phyloP scores from a whole-genome alignment of 1,140 invertebrate species.

The Charaxes varanes region DNA sequence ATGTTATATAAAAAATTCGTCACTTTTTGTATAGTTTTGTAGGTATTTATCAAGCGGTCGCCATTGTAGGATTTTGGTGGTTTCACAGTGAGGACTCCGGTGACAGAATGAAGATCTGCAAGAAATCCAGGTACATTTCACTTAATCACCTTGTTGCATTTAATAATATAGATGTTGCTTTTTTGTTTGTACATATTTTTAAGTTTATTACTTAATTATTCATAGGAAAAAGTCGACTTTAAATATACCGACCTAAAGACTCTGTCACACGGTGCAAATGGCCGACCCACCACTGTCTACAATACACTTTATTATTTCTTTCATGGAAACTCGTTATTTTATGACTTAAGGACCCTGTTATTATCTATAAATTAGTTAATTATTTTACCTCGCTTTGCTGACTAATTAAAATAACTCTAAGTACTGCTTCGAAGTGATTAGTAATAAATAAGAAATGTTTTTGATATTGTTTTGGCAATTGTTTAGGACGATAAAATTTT shows the following conservation, averaged over 20 bases:
- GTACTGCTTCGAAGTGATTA: slow-evolving; percentile 15
- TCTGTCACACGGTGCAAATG: slow-evolving; percentile 72
- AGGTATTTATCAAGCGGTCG: slow-evolving; percentile 60
- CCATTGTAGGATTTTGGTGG: slow-evolving; percentile 69
- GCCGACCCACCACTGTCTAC: slow-evolving; percentile 72
- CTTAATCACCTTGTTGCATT: slow-evolving; percentile 52
- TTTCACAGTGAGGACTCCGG: slow-evolving; percentile 66
- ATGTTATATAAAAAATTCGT: slow-evolving; percentile 37
- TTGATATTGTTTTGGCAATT: slow-evolving; percentile 28
- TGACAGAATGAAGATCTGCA: slow-evolving; percentile 68
- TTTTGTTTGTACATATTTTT: slow-evolving; percentile 65
- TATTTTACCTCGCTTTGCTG: slow-evolving; percentile 29
- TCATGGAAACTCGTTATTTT: slow-evolving; percentile 16
- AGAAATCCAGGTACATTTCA: slow-evolving; percentile 66
- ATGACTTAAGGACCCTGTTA: slow-evolving; percentile 25
- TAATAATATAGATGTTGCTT: slow-evolving; percentile 33
- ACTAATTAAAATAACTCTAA: too few species aligned
- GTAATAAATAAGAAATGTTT: slow-evolving; percentile 31
- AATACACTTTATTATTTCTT: slow-evolving; percentile 53
- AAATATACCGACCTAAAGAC: slow-evolving; percentile 65
- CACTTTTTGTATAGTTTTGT: slow-evolving; percentile 43
- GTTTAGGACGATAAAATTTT: too few species aligned
- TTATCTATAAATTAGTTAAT: slow-evolving; percentile 37
- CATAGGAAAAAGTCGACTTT: slow-evolving; percentile 37
- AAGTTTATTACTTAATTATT: slow-evolving; percentile 38